phyloP scores from a whole-genome alignment of 1,140 invertebrate species.

The Apis dorsata region DNA sequence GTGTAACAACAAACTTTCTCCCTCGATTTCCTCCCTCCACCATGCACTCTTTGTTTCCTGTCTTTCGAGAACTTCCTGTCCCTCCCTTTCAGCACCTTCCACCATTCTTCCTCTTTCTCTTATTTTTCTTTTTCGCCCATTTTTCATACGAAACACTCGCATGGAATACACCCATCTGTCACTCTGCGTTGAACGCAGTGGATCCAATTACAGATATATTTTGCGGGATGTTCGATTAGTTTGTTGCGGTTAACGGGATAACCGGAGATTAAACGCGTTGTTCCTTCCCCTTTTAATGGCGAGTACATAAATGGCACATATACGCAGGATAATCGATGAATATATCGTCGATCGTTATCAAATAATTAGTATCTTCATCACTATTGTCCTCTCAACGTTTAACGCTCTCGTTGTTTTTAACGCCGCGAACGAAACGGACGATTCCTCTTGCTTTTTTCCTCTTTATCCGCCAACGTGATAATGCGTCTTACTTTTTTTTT shows the following conservation, averaged over 20 bases:
- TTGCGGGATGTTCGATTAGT: constrained; percentile 25
- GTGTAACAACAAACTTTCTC: constrained; percentile 32
- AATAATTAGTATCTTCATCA: constrained; percentile 22
- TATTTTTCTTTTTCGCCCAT: background rate
- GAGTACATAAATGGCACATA: background rate
- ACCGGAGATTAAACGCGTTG: constrained; percentile 47
- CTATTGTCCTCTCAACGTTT: background rate
- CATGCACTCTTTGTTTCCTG: constrained; percentile 12
- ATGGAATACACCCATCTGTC: constrained; percentile 23
- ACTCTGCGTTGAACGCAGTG: constrained; percentile 15
- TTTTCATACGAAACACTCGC: constrained; percentile 23
- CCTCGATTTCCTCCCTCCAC: background rate
- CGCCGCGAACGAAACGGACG: background rate
- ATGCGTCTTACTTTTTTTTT: constrained; percentile 12
- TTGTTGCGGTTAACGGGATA: constrained; percentile 30
- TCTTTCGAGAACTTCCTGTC: constrained; percentile 31
- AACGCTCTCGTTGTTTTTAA: background rate
- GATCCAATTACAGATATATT: constrained; percentile 39
- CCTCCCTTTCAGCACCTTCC: background rate
- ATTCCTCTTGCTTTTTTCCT: background rate
- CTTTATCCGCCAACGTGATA: background rate
- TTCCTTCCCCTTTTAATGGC: constrained; percentile 17
- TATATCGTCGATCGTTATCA: constrained; percentile 29
- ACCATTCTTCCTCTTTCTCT: background rate
- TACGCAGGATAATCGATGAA: background rate